These are phyloP conservation scores for Latheticus oryzae DNA, from an alignment of 2,888 invertebrate genomes.

Conservation along the genomic window DNA sequence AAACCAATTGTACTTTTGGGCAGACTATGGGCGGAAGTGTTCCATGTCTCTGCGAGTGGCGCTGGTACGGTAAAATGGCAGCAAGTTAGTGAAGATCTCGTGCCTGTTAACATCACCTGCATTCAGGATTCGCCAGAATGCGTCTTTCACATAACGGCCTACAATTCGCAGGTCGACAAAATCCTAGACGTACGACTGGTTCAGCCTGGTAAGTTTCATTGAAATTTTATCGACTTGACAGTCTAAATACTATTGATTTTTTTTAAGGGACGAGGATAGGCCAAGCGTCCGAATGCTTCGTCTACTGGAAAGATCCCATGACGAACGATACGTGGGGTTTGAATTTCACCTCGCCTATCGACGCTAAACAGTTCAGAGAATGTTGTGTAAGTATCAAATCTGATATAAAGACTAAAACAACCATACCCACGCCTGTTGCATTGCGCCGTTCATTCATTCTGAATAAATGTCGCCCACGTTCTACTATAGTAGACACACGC, in stretches of 20 bases:
- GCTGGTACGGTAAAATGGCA: slow-evolving; percentile 96
- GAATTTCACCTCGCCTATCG: slow-evolving; percentile 97
- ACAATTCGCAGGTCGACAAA: slow-evolving; percentile 98
- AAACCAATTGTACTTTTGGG: slow-evolving; percentile 12
- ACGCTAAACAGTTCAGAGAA: slow-evolving; percentile 96
- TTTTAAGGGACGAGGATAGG: slow-evolving; percentile 92
- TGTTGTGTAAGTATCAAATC: slow-evolving; percentile 87
- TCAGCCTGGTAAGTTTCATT: slow-evolving; percentile 87
- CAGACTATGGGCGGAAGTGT: slow-evolving; percentile 98
- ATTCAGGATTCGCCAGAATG: slow-evolving; percentile 96
- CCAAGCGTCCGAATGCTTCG: slow-evolving; percentile 98
- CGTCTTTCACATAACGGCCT: slow-evolving; percentile 98
- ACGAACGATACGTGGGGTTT: slow-evolving; percentile 98
- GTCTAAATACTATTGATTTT: neutral
- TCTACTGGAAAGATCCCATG: slow-evolving; percentile 98
- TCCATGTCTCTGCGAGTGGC: slow-evolving; percentile 94
- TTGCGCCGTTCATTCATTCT: slow-evolving; percentile 25
- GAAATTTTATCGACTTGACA: neutral
- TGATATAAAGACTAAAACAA: slow-evolving; percentile 14
- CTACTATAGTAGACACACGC: slow-evolving; percentile 8
- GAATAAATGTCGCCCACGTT: slow-evolving; percentile 19
- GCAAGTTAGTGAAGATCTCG: slow-evolving; percentile 97
- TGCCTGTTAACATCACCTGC: slow-evolving; percentile 98
- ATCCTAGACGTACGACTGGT: slow-evolving; percentile 96
- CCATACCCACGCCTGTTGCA: slow-evolving; percentile 32